A percentile compares a stretch with the other conserved stretches of the same genome.
Conservation (phyloP, 2,113 vertebrate genomes). For the Apaloderma vittatum region DNA sequence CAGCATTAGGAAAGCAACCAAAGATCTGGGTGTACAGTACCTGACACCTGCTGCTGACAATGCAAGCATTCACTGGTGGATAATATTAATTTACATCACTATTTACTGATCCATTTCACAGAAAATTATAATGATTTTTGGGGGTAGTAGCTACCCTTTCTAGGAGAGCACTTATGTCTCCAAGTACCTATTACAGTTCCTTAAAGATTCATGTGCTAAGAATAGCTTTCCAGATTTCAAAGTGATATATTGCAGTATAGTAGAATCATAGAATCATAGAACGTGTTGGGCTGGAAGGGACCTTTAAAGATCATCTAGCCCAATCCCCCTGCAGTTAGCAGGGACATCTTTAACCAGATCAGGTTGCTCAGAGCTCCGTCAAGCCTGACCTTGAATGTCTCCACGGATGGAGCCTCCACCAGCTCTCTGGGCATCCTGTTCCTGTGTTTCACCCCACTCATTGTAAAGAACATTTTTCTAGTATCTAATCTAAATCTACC, state of each 20-base stretch:
- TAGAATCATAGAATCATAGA: background rate
- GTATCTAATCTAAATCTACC: no score
- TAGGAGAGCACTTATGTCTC: background rate
- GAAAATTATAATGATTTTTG: background rate
- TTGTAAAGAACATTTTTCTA: no score
- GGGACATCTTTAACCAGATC: no score
- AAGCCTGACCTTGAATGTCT: no score
- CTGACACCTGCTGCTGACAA: background rate
- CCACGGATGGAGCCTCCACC: no score
- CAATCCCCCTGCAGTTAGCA: no score
- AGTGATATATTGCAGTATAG: background rate
- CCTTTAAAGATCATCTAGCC: no score
- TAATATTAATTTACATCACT: background rate
- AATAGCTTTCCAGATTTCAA: background rate
- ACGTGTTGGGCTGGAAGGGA: no score
- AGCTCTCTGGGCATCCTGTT: no score
- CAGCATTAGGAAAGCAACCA: background rate
- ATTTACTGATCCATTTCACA: conserved; percentile 6
- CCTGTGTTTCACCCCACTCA: no score
- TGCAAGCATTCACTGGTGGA: background rate
- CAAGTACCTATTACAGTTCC: background rate
- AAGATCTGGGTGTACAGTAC: background rate
- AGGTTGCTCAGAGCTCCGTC: no score
- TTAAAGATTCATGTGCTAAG: background rate
- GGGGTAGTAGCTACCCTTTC: background rate